These are phyloP conservation scores for Drosophila mulleri DNA, from an alignment of 2,888 invertebrate species.

Conservation along the genomic window DNA sequence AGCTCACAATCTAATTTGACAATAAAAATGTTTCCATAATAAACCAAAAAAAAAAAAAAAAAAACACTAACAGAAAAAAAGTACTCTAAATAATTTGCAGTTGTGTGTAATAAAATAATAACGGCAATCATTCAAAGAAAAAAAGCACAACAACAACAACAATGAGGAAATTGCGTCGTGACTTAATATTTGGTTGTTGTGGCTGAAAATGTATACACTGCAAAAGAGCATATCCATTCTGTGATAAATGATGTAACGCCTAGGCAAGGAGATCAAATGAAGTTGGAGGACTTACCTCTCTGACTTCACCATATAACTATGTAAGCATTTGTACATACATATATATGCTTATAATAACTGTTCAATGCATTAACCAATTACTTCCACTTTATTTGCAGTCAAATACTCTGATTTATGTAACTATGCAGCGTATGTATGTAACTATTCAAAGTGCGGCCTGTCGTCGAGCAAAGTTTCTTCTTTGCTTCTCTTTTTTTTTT, in stretches of 20 bases:
- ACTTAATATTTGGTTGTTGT: slow-evolving; percentile 9
- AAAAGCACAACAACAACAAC: slow-evolving; percentile 9
- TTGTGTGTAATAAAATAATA: slow-evolving; percentile 66
- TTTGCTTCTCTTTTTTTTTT: neutral
- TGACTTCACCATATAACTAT: no score
- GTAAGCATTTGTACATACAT: no score
- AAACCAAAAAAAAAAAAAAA: slow-evolving; percentile 11
- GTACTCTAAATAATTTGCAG: slow-evolving; percentile 35
- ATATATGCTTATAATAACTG: no score
- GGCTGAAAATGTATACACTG: neutral
- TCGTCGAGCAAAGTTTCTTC: neutral
- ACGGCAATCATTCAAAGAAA: slow-evolving; percentile 57
- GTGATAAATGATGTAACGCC: neutral
- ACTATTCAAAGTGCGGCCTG: neutral
- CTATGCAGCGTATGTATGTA: no score
- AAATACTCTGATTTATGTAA: no score
- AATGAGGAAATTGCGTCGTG: slow-evolving; percentile 46
- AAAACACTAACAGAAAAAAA: slow-evolving; percentile 8
- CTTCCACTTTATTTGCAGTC: no score
- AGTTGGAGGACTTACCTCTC: neutral
- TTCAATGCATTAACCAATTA: no score
- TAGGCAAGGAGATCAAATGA: neutral
- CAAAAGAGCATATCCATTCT: neutral
- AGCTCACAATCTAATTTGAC: slow-evolving; percentile 54
- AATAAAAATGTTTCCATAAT: slow-evolving; percentile 38